Evolutionary conservation across 2,888 invertebrate genomes (phyloP), one percentile per base, ranked within the genome.

Genomic region (Xestia xanthographa): DNA sequence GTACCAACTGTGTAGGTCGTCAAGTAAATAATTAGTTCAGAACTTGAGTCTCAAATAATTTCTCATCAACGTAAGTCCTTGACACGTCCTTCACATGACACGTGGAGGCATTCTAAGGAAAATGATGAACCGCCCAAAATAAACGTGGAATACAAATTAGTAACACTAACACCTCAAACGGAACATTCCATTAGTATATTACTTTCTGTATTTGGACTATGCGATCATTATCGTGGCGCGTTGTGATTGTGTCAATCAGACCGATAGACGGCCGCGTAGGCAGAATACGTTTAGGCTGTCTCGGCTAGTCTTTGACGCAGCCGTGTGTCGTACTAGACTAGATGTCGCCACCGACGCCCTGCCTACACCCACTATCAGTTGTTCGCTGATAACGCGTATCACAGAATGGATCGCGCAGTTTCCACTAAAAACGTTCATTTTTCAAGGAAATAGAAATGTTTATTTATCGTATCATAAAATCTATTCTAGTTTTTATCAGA

Each of bases 301-400:
- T 75, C 73, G 66, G 45, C 70, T 85, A 75, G 62, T 85, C 84
- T 88, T 88, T 88, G 85, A 75, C 60, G 67, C 76, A 50, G 73
- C 74, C 74, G 79, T 70, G 75, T 79, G 72, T 68, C 81, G 85
- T 63, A 77, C 90, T 84, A 95, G 94, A 94, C 94, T 90, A 92
- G 91, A 86, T 92, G 94, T 91, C 95, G 92, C 93, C 93, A 91
- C 90, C 67, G 83, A 66, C 90, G 90, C 89, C 92, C 89, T 90
- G 82, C 66, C 90, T 87, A 86, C 85, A 84, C 81, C 63, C 80
- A 82, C 90, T 93, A 93, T 91, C 92, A 91, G 86, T 89, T 89
- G 88, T 85, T 89, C 91, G 89, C 91, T 89, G 93, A 92, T 92
- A 92, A 86, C 88, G 72, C 85, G 87, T 93, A 93, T 93, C 93